Base-by-base conservation (phyloP, 2,113 vertebrate genomes). In the Equus quagga region DNA sequence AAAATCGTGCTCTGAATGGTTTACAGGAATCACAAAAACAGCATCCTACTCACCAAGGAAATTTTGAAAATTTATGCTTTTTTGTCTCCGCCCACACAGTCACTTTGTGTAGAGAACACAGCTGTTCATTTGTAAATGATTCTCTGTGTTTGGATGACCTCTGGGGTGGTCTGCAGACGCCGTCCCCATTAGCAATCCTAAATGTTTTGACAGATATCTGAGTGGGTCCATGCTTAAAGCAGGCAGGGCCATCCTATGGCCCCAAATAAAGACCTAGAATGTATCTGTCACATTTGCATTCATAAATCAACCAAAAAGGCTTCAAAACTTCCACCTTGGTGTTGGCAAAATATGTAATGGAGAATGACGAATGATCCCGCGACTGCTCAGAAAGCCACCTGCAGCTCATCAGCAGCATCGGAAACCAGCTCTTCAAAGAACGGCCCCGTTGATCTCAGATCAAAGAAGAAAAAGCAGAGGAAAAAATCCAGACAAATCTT, bases 351-450 rank as follows among this genome's bases (percentile, higher is more conserved):
- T n/a, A 62, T 94, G 67, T 94, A 97, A 95, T 56, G 91, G 90
- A 93, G 80, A 98, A 96, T 97, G 97, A 97, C 93, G 82, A 84
- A 97, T 70, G 92, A 75, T 84, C 93, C 97, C 60, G 18, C 4
- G 83, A 81, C 88, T 33, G 75, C 93, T 69, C 85, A 26, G 36
- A 87, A 97, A 98, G 78, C 84, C 98, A 98, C 97, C 97, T 98
- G 98, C 95, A 95, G 89, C 92, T 97, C 90, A 86, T 95, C 96
- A 92, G 64, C 49, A 81, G 96, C 65, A 96, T 96, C 5, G 6
- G 67, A 98, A 97, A 65, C 44, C 83, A 94, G 69, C 26, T 85
- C 95, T 98, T 98, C 97, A 98, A 97, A 99, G 91, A 93, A 49
- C 82, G 92, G 89, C 78, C 28, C 67, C 13, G 60, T 60, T 62